A percentile compares a stretch with the other conserved stretches of the same genome.
phyloP scores from a whole-genome alignment of 2,113 vertebrate species.

The Callipepla californica region DNA sequence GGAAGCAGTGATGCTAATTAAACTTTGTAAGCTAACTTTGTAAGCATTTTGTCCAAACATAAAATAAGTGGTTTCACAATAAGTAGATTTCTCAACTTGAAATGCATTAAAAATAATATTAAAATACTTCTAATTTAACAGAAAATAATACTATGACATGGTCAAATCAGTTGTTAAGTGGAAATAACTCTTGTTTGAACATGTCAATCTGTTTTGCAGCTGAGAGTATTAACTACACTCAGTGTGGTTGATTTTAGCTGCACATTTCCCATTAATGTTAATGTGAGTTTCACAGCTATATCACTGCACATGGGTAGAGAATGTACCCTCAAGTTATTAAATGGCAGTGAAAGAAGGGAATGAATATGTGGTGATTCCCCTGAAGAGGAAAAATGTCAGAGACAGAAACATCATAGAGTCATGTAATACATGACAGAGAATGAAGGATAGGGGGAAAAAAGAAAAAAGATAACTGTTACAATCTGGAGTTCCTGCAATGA shows the following conservation, averaged over 20 bases:
- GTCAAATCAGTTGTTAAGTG: neutral
- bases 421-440: neutral
- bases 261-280: neutral
- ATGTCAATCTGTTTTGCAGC: neutral
- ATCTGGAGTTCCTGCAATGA: neutral
- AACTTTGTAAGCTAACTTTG: neutral
- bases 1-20: neutral
- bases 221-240: neutral
- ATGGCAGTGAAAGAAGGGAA: neutral
- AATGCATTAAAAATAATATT: neutral
- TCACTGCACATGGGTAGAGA: neutral
- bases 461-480: neutral
- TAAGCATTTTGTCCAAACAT: neutral
- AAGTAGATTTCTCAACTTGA: neutral
- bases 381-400: conserved; percentile 19
- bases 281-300: neutral
- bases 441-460: neutral
- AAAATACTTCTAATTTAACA: conserved; percentile 3
- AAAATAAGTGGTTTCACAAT: neutral
- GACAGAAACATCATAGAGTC: neutral
- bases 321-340: neutral
- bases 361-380: neutral
- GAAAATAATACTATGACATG: neutral
- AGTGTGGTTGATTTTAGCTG: neutral
- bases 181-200: conserved; percentile 21